These are phyloP conservation scores for Paracentrotus lividus DNA, from an alignment of 53 echinoderm and acorn worm species.

Conservation along the genomic window DNA sequence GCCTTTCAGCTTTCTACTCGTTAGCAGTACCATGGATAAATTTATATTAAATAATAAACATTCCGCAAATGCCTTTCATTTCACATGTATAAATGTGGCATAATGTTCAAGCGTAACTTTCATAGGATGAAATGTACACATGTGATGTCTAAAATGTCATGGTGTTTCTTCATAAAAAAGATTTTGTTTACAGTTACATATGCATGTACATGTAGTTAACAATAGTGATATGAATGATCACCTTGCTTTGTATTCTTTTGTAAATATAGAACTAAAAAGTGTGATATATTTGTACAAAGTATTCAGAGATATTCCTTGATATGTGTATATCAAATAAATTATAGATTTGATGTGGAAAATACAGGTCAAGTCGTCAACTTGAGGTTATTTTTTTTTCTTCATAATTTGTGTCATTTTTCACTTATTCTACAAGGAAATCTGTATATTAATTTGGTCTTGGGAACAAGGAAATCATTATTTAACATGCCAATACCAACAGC, in stretches of 20 bases:
- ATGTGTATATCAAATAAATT: constrained; percentile 44
- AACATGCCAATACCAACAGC: no score
- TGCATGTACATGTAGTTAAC: no score
- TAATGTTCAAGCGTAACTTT: no score
- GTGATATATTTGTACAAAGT: constrained; percentile 40
- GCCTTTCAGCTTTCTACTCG: no score
- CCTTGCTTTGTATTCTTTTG: constrained; percentile 32
- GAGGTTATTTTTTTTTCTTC: not conserved
- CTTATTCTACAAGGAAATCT: not conserved
- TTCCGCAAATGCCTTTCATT: no score
- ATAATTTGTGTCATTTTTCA: not conserved
- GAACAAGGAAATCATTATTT: no score
- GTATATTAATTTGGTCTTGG: no score
- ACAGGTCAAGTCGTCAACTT: not conserved
- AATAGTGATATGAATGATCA: not conserved
- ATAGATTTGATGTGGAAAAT: constrained; percentile 26
- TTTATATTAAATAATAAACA: no score
- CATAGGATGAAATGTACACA: not conserved
- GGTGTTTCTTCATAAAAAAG: no score
- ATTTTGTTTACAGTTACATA: no score
- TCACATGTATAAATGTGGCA: no score
- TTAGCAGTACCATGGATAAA: no score
- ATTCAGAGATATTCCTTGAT: constrained; percentile 31
- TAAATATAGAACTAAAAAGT: not conserved
- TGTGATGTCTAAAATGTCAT: not conserved